Evolutionary conservation across 2,113 vertebrate species (phyloP).

Genomic region (Tylochromis polylepis): DNA sequence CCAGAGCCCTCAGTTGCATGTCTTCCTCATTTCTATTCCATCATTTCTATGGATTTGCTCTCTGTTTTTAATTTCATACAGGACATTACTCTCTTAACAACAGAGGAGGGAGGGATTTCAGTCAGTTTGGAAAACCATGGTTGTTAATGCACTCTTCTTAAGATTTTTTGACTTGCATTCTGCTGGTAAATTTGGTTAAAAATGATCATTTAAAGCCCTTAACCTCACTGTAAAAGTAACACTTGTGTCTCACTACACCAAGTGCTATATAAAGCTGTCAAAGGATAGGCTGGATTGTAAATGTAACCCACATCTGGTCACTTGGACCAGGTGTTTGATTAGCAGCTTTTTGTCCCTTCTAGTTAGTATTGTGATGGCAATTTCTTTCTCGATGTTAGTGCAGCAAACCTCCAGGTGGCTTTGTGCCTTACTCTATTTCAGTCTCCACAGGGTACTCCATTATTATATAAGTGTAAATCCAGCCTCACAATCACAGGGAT

Average conservation of each 20-base stretch:
- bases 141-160: neutral
- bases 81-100: neutral
- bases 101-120: neutral
- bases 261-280: constrained; percentile 1
- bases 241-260: neutral
- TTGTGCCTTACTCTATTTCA: constrained; percentile 13
- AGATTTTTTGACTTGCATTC: neutral
- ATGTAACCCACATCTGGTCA: constrained; percentile 1
- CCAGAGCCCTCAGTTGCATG: neutral
- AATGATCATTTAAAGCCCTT: neutral
- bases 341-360: neutral
- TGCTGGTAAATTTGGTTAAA: neutral
- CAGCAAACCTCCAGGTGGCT: constrained; percentile 15
- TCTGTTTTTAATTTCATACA: neutral
- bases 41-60: neutral
- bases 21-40: neutral
- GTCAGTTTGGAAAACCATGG: neutral
- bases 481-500: neutral
- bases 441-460: neutral
- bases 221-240: neutral
- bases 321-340: constrained; percentile 15
- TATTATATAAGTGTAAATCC: neutral
- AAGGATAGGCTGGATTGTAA: neutral
- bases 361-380: neutral
- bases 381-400: neutral